Evolutionary conservation across 2,797 vertebrate genomes (phyloP).

Genomic region (Gymnopithys bicolor): DNA sequence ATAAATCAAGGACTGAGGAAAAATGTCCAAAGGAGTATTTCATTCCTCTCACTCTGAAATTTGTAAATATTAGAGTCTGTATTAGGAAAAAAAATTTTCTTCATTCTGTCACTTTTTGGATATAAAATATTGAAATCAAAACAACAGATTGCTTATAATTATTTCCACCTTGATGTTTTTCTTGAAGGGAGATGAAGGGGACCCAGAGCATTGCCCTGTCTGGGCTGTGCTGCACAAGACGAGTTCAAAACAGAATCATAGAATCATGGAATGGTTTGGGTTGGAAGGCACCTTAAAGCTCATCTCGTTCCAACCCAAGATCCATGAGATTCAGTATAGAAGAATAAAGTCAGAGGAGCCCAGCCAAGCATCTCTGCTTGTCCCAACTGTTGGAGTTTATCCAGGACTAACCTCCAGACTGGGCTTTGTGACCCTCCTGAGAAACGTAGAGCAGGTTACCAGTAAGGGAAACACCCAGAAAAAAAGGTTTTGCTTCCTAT

Average conservation of each 20-base stretch:
- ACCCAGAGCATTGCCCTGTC: background rate
- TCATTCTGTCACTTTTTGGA: background rate
- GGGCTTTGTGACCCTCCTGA: background rate
- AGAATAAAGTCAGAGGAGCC: background rate
- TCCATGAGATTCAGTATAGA: background rate
- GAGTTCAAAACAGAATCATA: background rate
- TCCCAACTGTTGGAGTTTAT: background rate
- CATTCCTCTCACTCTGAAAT: background rate
- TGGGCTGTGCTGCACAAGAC: background rate
- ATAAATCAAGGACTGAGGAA: background rate
- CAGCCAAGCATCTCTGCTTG: background rate
- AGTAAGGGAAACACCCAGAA: background rate
- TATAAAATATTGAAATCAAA: background rate
- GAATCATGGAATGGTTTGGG: background rate
- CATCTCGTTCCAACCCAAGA: background rate
- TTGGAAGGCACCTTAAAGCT: background rate
- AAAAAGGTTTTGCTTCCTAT: background rate
- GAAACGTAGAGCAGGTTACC: background rate
- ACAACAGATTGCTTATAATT: background rate
- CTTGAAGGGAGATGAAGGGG: background rate
- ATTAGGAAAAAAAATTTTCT: background rate
- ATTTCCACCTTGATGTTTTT: background rate
- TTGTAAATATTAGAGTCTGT: background rate
- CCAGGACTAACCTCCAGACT: background rate
- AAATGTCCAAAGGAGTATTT: background rate